phyloP scores from a whole-genome alignment of 2,888 invertebrate genomes.

The Scaptomyza polygonia region DNA sequence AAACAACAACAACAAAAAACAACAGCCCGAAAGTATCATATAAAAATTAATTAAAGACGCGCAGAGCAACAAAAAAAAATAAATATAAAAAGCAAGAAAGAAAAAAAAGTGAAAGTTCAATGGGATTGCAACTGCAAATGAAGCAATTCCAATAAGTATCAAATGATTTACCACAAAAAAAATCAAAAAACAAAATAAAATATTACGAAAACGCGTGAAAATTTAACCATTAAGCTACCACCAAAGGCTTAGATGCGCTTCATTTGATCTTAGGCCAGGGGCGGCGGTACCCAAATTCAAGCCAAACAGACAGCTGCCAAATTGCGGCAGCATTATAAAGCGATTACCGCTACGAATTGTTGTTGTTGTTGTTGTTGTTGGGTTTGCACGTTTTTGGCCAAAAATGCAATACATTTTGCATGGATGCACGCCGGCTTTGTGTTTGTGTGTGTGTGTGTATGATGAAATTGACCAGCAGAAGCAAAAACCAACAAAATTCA shows the following conservation, averaged over 20 bases:
- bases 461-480: background rate
- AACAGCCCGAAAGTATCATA: slow-evolving; percentile 28
- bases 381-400: slow-evolving; percentile 15
- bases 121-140: slow-evolving; percentile 52
- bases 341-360: slow-evolving; percentile 47
- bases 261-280: slow-evolving; percentile 36
- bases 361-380: slow-evolving; percentile 48
- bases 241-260: slow-evolving; percentile 60
- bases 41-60: slow-evolving; percentile 71
- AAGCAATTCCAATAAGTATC: slow-evolving; percentile 65
- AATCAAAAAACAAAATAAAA: slow-evolving; percentile 5
- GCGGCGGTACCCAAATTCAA: slow-evolving; percentile 16
- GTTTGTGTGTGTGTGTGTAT: background rate
- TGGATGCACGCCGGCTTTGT: slow-evolving; percentile 6
- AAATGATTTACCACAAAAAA: slow-evolving; percentile 45
- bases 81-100: too few species aligned
- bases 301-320: slow-evolving; percentile 49
- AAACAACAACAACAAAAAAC: background rate
- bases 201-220: slow-evolving; percentile 54
- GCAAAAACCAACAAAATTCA: slow-evolving; percentile 24
- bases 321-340: slow-evolving; percentile 65
- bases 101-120: slow-evolving; percentile 70
- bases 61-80: slow-evolving; percentile 11
- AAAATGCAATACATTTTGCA: slow-evolving; percentile 36
- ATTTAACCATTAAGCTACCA: slow-evolving; percentile 37